A percentile compares a stretch with the other conserved stretches of the same genome.
These are phyloP conservation scores for Choreutis nemorana DNA, from an alignment of 2,888 invertebrate species.

Conservation along the genomic window DNA sequence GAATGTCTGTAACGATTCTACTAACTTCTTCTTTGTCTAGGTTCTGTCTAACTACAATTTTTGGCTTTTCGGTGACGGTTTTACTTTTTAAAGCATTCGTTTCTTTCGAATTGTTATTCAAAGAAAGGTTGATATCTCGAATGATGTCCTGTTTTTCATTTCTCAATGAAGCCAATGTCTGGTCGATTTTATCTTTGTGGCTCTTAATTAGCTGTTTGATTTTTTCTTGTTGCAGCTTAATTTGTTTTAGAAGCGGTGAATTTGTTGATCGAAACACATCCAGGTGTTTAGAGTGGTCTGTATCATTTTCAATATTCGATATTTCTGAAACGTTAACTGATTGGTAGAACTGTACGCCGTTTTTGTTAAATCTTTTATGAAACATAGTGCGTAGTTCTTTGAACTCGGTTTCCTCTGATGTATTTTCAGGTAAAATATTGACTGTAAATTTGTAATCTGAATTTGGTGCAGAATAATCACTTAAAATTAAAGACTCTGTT, in stretches of 20 bases:
- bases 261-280: too few relatives aligned
- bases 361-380: conserved; percentile 43
- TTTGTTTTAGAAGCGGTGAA: conserved; percentile 11
- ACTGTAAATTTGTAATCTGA: conserved; percentile 39
- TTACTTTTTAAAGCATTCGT: too few relatives aligned
- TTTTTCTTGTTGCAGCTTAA: conserved; percentile 22
- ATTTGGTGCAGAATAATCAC: conserved; percentile 16
- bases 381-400: conserved; percentile 50
- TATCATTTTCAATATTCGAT: conserved; percentile 32
- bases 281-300: too few relatives aligned
- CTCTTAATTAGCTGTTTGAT: conserved; percentile 26
- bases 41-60: too few relatives aligned
- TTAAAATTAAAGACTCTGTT: conserved; percentile 10
- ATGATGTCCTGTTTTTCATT: background rate
- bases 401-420: conserved; percentile 25
- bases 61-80: too few relatives aligned
- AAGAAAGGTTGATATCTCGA: background rate
- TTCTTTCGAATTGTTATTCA: too few relatives aligned
- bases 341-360: conserved; percentile 37
- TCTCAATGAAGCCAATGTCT: conserved; percentile 9
- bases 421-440: conserved; percentile 43
- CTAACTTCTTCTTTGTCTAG: too few relatives aligned
- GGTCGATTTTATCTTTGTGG: conserved; percentile 31
- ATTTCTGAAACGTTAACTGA: conserved; percentile 46
- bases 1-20: too few relatives aligned